Evolutionary conservation across 2,797 vertebrate species (phyloP).

Genomic region (Protonibea diacanthus): DNA sequence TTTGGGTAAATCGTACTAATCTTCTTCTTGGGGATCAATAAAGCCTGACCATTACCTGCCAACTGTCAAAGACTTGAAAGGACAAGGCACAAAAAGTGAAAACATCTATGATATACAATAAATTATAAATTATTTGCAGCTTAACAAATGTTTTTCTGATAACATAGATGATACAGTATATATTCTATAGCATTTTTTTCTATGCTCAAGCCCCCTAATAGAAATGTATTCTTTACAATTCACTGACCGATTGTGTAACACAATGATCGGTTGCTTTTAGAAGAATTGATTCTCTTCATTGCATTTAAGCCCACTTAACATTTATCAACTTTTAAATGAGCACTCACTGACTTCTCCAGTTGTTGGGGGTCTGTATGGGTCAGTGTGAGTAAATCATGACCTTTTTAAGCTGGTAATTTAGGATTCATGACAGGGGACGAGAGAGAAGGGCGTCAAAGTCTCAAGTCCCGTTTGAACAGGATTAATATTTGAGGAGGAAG

Average conservation of each 20-base stretch:
- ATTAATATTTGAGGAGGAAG: slow-evolving; percentile 19
- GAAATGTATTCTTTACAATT: slow-evolving; percentile 15
- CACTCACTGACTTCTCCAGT: slow-evolving; percentile 23
- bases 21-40: slow-evolving; percentile 7
- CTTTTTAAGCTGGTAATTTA: slow-evolving; percentile 25
- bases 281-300: slow-evolving; percentile 30
- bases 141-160: neutral
- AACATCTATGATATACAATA: neutral
- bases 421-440: slow-evolving; percentile 17
- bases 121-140: neutral
- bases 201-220: slow-evolving; percentile 4
- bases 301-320: slow-evolving; percentile 47
- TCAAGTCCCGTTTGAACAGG: slow-evolving; percentile 5
- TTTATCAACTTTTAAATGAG: slow-evolving; percentile 51
- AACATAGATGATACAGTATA: neutral
- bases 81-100: neutral
- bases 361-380: slow-evolving; percentile 7
- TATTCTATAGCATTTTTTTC: neutral
- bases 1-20: neutral
- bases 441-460: slow-evolving; percentile 5
- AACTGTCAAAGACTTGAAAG: neutral
- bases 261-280: slow-evolving; percentile 44
- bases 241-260: slow-evolving; percentile 21
- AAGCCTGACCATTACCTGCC: neutral
- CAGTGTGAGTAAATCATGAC: neutral